Base-by-base conservation (phyloP, 2,888 invertebrate species). In the Polyommatus iphigenia region DNA sequence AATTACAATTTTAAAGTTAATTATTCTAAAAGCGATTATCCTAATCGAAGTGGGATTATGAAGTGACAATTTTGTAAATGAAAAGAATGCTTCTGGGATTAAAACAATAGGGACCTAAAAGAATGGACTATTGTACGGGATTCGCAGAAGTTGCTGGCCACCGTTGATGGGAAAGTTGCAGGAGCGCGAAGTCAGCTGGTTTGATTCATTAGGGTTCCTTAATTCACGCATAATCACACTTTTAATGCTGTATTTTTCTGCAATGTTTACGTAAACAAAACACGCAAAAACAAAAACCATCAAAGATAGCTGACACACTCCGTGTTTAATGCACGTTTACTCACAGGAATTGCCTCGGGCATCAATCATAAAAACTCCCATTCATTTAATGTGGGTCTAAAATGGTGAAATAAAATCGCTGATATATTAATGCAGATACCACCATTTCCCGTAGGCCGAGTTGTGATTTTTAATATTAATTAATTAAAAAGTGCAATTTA, bases 301-400 rank as follows among this genome's bases (percentile, higher is more conserved):
- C 15, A 29, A 32, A 67, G 29, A 67, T 32, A 29, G 67, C 67
- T 29, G 67, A 32, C 67, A 62, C 59, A 62, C 13, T 18, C 29
- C 29, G 29, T 15, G 67, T 24, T 73, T 73, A 46, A 73, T 46
- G 73, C 15, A 20, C 41, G 46, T 46, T n/a, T 73, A 46, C 73
- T 73, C 73, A 73, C 41, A 46, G 41, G n/a, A 73, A 20, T 20
- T 20, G 5, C 73, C 73, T 46, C 46, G 10, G 41, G 10, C 73
- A 54, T 54, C 75, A 20, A 75, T 75, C 75, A 54, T 75, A 54
- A 75, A 73, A 75, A 73, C 73, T 46, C 50, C 75, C 54, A 75
- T 75, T 54, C 50, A 75, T 54, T 75, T 54, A 75, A 75, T 50
- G 20, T 15, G 15, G 24, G 50, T 29, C 50, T 29, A 75, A 24